Percentiles rank a stretch among this genome's conserved stretches.
Evolutionary conservation across 2,113 vertebrate genomes (phyloP).

Genomic region (Lepus americanus): DNA sequence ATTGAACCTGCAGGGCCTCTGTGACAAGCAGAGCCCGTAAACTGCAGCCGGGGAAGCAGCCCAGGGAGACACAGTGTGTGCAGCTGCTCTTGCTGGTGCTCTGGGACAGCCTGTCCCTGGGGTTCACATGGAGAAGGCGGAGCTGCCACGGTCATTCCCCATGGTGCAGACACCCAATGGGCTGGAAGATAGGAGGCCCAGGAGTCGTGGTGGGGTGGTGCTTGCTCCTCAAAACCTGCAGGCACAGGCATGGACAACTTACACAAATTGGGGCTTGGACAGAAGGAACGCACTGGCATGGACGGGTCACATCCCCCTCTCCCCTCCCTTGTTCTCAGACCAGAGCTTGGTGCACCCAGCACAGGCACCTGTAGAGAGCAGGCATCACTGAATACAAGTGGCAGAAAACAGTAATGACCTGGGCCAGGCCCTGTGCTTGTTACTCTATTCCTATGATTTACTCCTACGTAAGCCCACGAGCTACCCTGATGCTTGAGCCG

Average conservation of each 20-base stretch:
- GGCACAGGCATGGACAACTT: not conserved
- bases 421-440: not conserved
- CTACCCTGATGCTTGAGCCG: not conserved
- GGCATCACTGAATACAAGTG: not conserved
- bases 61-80: constrained; percentile 41
- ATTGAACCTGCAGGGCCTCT: constrained; percentile 68
- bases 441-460: not conserved
- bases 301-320: not conserved
- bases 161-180: not conserved
- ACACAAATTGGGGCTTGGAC: not conserved
- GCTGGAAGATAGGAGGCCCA: not conserved
- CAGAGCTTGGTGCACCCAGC: not conserved
- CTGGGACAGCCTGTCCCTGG: constrained; percentile 7
- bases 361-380: not conserved
- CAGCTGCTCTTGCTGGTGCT: not conserved
- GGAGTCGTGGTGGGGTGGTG: not conserved
- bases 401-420: not conserved
- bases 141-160: not conserved
- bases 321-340: not conserved
- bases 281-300: not conserved
- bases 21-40: constrained; percentile 57
- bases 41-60: constrained; percentile 48
- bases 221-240: not conserved
- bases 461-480: not conserved
- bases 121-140: not conserved